Conservation (phyloP, 2,113 vertebrate species). For the Grallaria varia region DNA sequence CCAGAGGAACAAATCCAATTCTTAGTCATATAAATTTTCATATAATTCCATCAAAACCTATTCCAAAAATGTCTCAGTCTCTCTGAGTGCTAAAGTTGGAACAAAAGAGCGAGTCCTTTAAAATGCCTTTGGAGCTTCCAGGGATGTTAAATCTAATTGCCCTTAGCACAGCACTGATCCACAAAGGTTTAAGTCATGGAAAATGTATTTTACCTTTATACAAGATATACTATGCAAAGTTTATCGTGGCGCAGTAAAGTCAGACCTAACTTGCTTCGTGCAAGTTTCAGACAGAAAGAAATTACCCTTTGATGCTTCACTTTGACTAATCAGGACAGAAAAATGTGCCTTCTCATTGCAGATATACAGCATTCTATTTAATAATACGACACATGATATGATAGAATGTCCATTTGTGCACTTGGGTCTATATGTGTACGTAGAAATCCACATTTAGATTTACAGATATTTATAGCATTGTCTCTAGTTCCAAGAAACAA, state of each 20-base stretch:
- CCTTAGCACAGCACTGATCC: slow-evolving; percentile 63
- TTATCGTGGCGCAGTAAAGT: slow-evolving; percentile 67
- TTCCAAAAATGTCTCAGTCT: slow-evolving; percentile 79
- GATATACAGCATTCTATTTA: not conserved
- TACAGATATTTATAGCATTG: not conserved
- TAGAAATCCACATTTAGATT: slow-evolving; percentile 3
- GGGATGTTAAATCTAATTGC: slow-evolving; percentile 79
- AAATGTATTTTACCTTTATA: slow-evolving; percentile 76
- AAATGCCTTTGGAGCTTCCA: slow-evolving; percentile 75
- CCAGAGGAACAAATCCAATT: slow-evolving; percentile 79
- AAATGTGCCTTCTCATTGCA: slow-evolving; percentile 43
- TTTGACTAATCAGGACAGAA: slow-evolving; percentile 60
- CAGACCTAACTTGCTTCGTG: slow-evolving; percentile 53
- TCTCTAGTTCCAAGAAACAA: not conserved
- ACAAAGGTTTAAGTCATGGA: slow-evolving; percentile 75
- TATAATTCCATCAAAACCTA: slow-evolving; percentile 77
- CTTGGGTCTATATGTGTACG: not conserved
- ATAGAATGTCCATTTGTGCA: slow-evolving; percentile 18
- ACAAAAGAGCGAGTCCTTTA: slow-evolving; percentile 71
- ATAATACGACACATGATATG: not conserved
- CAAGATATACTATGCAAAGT: slow-evolving; percentile 69
- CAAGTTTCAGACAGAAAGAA: slow-evolving; percentile 45
- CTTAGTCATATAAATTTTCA: slow-evolving; percentile 79
- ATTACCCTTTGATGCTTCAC: slow-evolving; percentile 50
- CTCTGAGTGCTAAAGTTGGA: slow-evolving; percentile 70